Evolutionary conservation across 1,140 invertebrate species (phyloP).

Genomic region (Solenopsis invicta): DNA sequence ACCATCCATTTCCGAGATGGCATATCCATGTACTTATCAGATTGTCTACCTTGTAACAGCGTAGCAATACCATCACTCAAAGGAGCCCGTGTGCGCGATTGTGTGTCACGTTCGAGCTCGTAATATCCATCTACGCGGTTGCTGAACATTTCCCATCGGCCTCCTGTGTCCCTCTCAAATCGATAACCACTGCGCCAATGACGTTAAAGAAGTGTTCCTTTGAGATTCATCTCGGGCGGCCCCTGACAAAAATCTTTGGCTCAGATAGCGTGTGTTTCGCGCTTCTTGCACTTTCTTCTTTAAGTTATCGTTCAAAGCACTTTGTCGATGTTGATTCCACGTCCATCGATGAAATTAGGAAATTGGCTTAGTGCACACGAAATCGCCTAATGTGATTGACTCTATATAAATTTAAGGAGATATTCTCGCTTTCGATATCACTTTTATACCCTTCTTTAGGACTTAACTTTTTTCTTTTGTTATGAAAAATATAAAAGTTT

Average conservation of each 20-base stretch:
- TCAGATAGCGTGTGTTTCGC: neutral
- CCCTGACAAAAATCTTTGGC: neutral
- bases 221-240: conserved; percentile 22
- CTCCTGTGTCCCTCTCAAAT: conserved; percentile 23
- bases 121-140: conserved; percentile 22
- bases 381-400: neutral
- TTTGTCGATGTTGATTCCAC: neutral
- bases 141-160: conserved; percentile 29
- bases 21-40: conserved; percentile 62
- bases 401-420: neutral
- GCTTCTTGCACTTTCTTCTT: neutral
- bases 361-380: neutral
- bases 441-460: too few species aligned
- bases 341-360: neutral
- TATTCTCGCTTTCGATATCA: too few species aligned
- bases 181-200: conserved; percentile 44
- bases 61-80: conserved; percentile 52
- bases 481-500: too few species aligned
- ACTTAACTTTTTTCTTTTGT: too few species aligned
- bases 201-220: conserved; percentile 39
- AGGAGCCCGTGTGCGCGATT: conserved; percentile 14
- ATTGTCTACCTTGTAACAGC: conserved; percentile 56
- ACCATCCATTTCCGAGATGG: conserved; percentile 58
- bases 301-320: neutral
- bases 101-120: neutral